phyloP scores from a whole-genome alignment of 2,113 vertebrate species.

The Corydoras maculifer region DNA sequence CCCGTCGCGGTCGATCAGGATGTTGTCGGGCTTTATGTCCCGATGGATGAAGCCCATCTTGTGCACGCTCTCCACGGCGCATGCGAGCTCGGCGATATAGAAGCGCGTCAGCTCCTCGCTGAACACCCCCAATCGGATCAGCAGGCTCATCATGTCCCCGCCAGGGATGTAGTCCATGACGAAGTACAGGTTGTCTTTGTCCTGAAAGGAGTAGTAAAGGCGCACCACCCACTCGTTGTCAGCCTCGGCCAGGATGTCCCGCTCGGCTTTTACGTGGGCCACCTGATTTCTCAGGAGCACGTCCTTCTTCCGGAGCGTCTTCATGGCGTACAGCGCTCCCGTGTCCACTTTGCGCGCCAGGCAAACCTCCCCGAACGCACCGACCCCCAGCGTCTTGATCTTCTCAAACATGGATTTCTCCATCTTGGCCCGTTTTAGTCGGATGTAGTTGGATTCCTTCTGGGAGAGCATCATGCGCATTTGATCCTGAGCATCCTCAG shows the following conservation, averaged over 20 bases:
- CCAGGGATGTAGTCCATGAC: constrained; percentile 99
- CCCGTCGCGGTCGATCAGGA: constrained; percentile 93
- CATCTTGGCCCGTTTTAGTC: constrained; percentile 97
- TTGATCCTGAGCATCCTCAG: constrained; percentile 92
- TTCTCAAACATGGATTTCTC: constrained; percentile 97
- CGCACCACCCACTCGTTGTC: constrained; percentile 99
- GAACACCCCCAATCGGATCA: constrained; percentile 94
- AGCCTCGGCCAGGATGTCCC: constrained; percentile 95
- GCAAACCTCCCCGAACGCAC: constrained; percentile 96
- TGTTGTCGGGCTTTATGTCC: constrained; percentile 98
- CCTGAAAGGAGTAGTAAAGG: constrained; percentile 98
- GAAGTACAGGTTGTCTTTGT: constrained; percentile 96
- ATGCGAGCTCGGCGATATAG: constrained; percentile 94
- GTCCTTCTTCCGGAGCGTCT: constrained; percentile 97
- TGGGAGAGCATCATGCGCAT: constrained; percentile 98
- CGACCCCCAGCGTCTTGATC: constrained; percentile 94
- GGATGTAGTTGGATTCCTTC: constrained; percentile 98
- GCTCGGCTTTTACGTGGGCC: constrained; percentile 95
- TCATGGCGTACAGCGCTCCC: constrained; percentile 94
- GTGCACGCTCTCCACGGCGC: constrained; percentile 96
- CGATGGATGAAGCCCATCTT: constrained; percentile 99
- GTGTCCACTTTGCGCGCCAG: constrained; percentile 94
- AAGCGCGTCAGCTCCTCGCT: constrained; percentile 92
- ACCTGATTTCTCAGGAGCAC: constrained; percentile 96
- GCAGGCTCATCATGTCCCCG: constrained; percentile 99